These are phyloP conservation scores for Andrena trimmerana DNA, from an alignment of 2,888 invertebrate species.

Conservation along the genomic window DNA sequence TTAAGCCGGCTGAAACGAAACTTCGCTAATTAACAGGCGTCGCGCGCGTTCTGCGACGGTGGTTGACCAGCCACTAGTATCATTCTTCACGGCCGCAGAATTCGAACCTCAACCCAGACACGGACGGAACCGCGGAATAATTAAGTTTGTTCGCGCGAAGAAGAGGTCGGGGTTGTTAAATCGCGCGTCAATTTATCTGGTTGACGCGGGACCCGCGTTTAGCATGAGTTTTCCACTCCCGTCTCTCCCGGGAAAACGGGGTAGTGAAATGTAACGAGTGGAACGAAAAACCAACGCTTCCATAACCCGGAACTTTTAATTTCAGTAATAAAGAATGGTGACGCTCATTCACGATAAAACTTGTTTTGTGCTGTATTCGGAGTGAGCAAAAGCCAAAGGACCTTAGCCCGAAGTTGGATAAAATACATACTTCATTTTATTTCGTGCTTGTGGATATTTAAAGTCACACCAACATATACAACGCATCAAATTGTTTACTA, in stretches of 20 bases:
- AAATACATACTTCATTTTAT: background rate
- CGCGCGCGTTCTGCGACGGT: conserved; percentile 16
- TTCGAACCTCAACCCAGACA: conserved; percentile 48
- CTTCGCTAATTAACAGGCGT: conserved; percentile 61
- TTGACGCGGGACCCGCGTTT: background rate
- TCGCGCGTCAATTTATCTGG: conserved; percentile 51
- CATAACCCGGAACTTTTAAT: conserved; percentile 18
- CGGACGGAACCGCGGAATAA: conserved; percentile 40
- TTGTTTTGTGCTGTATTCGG: background rate
- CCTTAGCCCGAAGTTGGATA: background rate
- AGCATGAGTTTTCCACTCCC: background rate
- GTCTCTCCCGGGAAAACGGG: conserved; percentile 11
- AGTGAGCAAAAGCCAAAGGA: background rate
- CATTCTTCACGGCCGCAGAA: conserved; percentile 51
- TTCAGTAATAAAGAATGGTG: conserved; percentile 35
- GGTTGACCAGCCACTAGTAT: conserved; percentile 27
- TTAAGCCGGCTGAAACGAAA: conserved; percentile 52
- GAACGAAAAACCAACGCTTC: background rate
- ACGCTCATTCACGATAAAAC: conserved; percentile 10
- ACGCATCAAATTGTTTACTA: too few relatives aligned
- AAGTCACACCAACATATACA: too few relatives aligned
- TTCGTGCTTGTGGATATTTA: too few relatives aligned
- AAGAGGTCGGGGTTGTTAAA: conserved; percentile 54
- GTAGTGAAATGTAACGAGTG: conserved; percentile 1
- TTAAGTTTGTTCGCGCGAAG: conserved; percentile 33